Percentiles rank a stretch among this genome's conserved stretches.
These are phyloP conservation scores for Sinocyclocheilus anophthalmus DNA, from an alignment of 2,113 vertebrate genomes.

Conservation along the genomic window DNA sequence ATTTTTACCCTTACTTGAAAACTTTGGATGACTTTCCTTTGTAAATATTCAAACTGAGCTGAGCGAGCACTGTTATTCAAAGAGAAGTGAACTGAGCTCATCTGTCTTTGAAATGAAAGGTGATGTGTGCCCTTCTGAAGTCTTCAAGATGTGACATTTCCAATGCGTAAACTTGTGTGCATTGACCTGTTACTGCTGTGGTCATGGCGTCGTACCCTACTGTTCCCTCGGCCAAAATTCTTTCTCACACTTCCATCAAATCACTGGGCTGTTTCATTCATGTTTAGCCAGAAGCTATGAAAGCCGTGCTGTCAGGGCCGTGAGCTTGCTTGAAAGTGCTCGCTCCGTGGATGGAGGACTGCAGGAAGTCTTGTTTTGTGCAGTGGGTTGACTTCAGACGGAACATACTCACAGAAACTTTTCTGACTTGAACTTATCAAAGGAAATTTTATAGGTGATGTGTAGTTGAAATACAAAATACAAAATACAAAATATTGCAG, in stretches of 20 bases:
- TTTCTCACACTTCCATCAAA: slow-evolving; percentile 18
- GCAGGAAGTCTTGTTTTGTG: background rate
- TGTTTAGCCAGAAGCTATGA: slow-evolving; percentile 20
- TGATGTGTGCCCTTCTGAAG: slow-evolving; percentile 4
- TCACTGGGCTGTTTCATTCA: slow-evolving; percentile 12
- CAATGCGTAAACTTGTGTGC: slow-evolving; percentile 18
- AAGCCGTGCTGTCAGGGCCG: slow-evolving; percentile 22
- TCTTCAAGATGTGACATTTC: slow-evolving; percentile 18
- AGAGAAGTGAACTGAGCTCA: slow-evolving; percentile 2
- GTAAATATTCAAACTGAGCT: slow-evolving; percentile 11
- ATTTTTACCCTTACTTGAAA: slow-evolving; percentile 6
- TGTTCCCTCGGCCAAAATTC: background rate
- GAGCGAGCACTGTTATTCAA: background rate
- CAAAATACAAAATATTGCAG: no score
- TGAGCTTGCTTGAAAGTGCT: slow-evolving; percentile 18
- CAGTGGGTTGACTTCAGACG: background rate
- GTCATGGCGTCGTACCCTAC: background rate
- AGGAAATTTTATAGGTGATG: background rate
- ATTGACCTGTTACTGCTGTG: slow-evolving; percentile 43
- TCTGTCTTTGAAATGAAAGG: slow-evolving; percentile 30
- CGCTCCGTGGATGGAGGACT: background rate
- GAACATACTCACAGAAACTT: slow-evolving; percentile 3
- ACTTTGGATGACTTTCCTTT: background rate
- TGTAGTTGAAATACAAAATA: background rate
- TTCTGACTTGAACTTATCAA: background rate